Percentiles rank a stretch among this genome's conserved stretches.
These are phyloP conservation scores for Eurois occulta DNA, from an alignment of 2,888 invertebrate species.

Conservation along the genomic window DNA sequence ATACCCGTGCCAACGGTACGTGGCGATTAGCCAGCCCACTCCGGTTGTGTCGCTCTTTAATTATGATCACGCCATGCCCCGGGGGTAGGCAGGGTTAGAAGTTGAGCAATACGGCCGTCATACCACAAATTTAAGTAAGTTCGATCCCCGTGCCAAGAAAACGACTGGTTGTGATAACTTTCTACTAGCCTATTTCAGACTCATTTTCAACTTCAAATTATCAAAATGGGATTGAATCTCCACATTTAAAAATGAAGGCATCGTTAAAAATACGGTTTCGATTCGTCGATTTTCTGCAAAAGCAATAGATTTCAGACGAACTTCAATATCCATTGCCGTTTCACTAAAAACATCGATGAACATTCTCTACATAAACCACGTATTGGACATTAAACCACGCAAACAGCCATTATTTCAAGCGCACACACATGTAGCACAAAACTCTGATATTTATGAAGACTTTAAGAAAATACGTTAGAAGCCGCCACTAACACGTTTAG, in stretches of 20 bases:
- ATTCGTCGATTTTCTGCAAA: background rate
- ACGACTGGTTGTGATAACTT: background rate
- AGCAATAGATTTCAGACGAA: background rate
- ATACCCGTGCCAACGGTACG: conserved; percentile 56
- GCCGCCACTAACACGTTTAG: conserved; percentile 44
- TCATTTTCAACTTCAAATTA: background rate
- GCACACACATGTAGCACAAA: conserved; percentile 14
- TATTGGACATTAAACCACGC: background rate
- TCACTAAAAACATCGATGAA: background rate
- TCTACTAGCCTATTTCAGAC: too few relatives aligned
- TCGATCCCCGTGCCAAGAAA: background rate
- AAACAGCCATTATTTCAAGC: conserved; percentile 6
- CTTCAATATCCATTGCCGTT: background rate
- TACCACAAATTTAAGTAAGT: background rate
- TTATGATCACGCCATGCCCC: conserved; percentile 41
- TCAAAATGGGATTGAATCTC: background rate
- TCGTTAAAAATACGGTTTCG: background rate
- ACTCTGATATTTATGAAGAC: conserved; percentile 38
- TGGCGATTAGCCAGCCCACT: conserved; percentile 60
- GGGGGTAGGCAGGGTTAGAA: conserved; percentile 26
- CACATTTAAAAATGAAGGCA: background rate
- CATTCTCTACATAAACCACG: background rate
- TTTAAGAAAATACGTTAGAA: conserved; percentile 51
- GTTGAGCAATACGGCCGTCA: background rate
- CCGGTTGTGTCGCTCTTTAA: conserved; percentile 45